Percentiles rank a stretch among this genome's conserved stretches.
These are phyloP conservation scores for Cosmorhoe ocellata DNA, from an alignment of 2,888 invertebrate genomes.

Conservation along the genomic window DNA sequence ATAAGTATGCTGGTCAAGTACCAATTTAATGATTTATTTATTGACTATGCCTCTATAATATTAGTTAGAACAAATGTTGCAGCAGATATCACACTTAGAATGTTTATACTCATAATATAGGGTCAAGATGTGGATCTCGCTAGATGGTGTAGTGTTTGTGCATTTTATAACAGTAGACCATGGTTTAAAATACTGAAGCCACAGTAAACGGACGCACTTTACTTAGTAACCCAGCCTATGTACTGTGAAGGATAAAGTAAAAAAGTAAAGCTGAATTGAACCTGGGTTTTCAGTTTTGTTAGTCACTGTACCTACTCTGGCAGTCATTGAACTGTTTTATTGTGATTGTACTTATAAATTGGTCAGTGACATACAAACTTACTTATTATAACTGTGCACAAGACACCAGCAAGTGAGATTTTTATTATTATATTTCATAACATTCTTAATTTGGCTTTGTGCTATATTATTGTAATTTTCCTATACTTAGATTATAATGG, in stretches of 20 bases:
- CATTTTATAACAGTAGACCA: too few species aligned
- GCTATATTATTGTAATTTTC: slow-evolving; percentile 22
- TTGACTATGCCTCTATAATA: neutral
- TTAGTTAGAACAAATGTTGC: slow-evolving; percentile 13
- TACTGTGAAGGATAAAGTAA: too few species aligned
- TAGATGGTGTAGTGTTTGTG: neutral
- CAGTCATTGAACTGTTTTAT: too few species aligned
- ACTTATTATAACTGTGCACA: too few species aligned
- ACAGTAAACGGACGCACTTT: too few species aligned
- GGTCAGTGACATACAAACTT: too few species aligned
- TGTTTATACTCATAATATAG: slow-evolving; percentile 16
- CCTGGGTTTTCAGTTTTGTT: too few species aligned
- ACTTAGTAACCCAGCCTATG: too few species aligned
- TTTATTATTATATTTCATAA: neutral
- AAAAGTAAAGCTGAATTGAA: too few species aligned
- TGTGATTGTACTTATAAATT: too few species aligned
- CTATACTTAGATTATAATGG: slow-evolving; percentile 38
- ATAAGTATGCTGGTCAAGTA: slow-evolving; percentile 3
- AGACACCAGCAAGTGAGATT: neutral
- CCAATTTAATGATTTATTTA: slow-evolving; percentile 13
- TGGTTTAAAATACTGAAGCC: too few species aligned
- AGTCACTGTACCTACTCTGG: too few species aligned
- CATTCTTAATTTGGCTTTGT: slow-evolving; percentile 18
- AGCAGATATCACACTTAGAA: slow-evolving; percentile 7
- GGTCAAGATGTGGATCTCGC: slow-evolving; percentile 1